These are phyloP conservation scores for Cassiopea xamachana DNA, from an alignment of 30 jellyfish, hydroid and myxozoan genomes.

Conservation along the genomic window DNA sequence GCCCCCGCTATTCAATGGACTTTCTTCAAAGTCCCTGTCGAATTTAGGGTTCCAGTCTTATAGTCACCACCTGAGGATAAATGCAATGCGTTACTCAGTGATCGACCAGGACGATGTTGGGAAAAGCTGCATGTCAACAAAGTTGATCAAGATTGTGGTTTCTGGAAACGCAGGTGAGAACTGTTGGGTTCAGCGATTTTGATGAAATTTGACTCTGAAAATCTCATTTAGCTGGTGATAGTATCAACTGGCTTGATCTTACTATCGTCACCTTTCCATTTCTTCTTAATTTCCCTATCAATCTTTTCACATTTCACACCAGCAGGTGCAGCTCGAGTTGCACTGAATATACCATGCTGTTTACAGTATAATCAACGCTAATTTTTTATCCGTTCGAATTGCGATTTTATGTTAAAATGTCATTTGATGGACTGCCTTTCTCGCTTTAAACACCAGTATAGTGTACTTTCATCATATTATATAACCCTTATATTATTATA, in stretches of 20 bases:
- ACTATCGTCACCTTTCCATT: neutral
- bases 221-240: neutral
- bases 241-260: neutral
- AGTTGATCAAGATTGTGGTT: constrained; percentile 37
- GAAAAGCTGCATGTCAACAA: constrained; percentile 12
- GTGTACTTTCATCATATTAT: too few species aligned
- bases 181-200: neutral
- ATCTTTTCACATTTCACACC: neutral
- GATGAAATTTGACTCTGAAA: neutral
- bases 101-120: neutral
- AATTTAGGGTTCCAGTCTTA: constrained; percentile 26
- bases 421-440: too few species aligned
- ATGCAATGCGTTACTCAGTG: neutral
- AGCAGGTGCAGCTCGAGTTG: too few species aligned
- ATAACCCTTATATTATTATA: too few species aligned
- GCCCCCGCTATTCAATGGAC: constrained; percentile 79
- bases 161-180: constrained; percentile 32
- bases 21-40: constrained; percentile 31
- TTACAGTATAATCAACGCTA: too few species aligned
- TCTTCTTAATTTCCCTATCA: neutral
- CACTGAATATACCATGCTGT: too few species aligned
- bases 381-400: too few species aligned
- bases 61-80: constrained; percentile 14
- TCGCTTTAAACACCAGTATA: too few species aligned
- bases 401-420: too few species aligned